Base-by-base conservation (phyloP, 2,888 invertebrate genomes). In the Synanthedon myopaeformis region DNA sequence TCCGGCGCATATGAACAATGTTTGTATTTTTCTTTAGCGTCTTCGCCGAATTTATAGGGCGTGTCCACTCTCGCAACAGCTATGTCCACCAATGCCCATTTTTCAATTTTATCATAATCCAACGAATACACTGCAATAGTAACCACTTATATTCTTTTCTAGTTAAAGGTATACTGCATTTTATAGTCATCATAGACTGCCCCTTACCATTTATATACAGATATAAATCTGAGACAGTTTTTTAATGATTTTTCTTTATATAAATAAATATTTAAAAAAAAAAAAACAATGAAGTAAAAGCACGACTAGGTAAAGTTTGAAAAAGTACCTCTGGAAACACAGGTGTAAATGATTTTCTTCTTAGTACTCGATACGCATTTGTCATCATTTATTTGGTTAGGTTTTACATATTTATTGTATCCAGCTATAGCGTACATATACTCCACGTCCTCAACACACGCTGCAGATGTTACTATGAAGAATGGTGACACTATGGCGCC, bases 51-150 rank as follows among this genome's bases (percentile, higher is more conserved):
- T 11, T 67, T 51, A 49, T 58, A 76, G 1, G 69, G 60, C 0
- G 66, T 61, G 14, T 79, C 75, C 3, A 78, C 76, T 61, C 68
- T 65, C 0, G 61, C 69, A 2, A 76, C 53, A 0, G 72, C 79
- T 54, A 79, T 73, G 52, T 79, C 79, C n/a, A 70, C 59, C 2
- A 56, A 53, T 0, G 73, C 59, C 79, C 79, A 79, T 23, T 64
- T 61, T 11, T 68, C 69, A 10, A 74, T 52, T 12, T 59, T 58
- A 0, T 56, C 53, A 51, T 64, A 71, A 17, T 63, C 58, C 4
- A 76, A 61, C 4, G 66, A 56, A 55, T 76, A 78, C 4, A 54
- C 78, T 79, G 58, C 12, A 66, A 64, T 35, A 35, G 35, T 35
- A 35, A 35, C 8, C 10, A 35, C 23, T 23, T 28, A 35, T 35